These are phyloP conservation scores for Herpailurus yagouaroundi DNA, from an alignment of 2,113 vertebrate genomes.

Conservation along the genomic window DNA sequence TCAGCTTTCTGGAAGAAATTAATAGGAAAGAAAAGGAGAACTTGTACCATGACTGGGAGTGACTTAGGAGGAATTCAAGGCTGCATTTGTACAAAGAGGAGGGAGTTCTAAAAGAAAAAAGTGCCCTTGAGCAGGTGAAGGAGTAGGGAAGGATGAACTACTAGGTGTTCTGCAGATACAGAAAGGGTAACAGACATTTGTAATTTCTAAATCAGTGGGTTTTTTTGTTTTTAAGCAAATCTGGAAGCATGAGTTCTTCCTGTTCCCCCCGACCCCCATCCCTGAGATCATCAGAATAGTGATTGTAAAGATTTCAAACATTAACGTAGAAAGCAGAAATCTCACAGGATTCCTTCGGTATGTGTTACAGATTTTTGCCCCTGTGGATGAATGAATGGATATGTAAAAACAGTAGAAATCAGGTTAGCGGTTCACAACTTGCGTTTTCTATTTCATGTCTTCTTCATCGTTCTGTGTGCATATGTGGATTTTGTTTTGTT, in stretches of 20 bases:
- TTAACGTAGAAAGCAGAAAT: neutral
- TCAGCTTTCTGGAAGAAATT: slow-evolving; percentile 38
- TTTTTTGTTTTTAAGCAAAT: neutral
- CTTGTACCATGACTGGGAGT: neutral
- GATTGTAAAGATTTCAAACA: slow-evolving; percentile 22
- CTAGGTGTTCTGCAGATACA: neutral
- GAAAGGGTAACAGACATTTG: neutral
- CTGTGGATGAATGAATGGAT: neutral
- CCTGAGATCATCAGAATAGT: neutral
- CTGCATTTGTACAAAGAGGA: neutral
- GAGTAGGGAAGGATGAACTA: neutral
- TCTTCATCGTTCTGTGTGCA: neutral
- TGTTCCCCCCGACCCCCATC: neutral
- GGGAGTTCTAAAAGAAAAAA: neutral
- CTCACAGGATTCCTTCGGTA: neutral
- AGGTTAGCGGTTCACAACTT: neutral
- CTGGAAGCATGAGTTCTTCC: neutral
- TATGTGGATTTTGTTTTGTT: neutral
- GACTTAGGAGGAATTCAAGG: slow-evolving; percentile 36
- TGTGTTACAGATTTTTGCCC: neutral
- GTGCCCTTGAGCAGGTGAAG: neutral
- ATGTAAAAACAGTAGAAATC: neutral
- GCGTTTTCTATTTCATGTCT: neutral
- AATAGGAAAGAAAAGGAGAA: neutral
- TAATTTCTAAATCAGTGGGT: neutral